phyloP scores from a whole-genome alignment of 2,797 vertebrate species.

The Oryzias dopingdopingensis region DNA sequence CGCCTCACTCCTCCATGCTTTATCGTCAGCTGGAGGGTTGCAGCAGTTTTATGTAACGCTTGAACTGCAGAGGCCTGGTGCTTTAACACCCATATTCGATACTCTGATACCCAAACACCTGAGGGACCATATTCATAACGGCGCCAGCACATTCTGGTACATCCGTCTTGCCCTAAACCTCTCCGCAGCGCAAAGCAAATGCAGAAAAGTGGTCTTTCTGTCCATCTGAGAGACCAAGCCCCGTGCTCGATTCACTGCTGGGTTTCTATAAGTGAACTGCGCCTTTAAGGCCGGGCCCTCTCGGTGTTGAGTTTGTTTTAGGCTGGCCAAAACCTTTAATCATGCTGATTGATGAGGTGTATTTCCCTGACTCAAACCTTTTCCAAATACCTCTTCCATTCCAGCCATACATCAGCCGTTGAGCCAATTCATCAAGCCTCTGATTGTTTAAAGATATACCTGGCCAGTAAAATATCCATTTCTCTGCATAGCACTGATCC shows the following conservation, averaged over 20 bases:
- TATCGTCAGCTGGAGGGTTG: slow-evolving; percentile 4
- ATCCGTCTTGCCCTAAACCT: too few species aligned
- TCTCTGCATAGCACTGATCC: slow-evolving; percentile 40
- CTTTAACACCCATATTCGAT: neutral
- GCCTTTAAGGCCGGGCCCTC: slow-evolving; percentile 63
- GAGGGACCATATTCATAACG: neutral
- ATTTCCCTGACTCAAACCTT: slow-evolving; percentile 75
- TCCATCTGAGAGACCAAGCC: neutral
- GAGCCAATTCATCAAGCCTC: slow-evolving; percentile 68
- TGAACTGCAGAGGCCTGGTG: neutral
- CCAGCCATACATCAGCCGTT: slow-evolving; percentile 68
- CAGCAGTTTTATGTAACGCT: slow-evolving; percentile 18
- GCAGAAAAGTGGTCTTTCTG: neutral
- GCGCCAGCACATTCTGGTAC: too few species aligned
- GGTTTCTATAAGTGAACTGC: slow-evolving; percentile 25
- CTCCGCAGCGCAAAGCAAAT: too few species aligned
- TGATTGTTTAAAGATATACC: slow-evolving; percentile 76
- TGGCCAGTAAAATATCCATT: slow-evolving; percentile 71
- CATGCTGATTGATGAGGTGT: slow-evolving; percentile 75
- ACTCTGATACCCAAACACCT: slow-evolving; percentile 5
- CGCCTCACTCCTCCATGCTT: slow-evolving; percentile 20
- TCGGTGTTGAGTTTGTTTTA: slow-evolving; percentile 63
- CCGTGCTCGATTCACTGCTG: slow-evolving; percentile 21
- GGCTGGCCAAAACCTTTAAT: slow-evolving; percentile 67
- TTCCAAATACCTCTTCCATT: slow-evolving; percentile 66